A percentile compares a stretch with the other conserved stretches of the same genome.
phyloP scores from a whole-genome alignment of 2,797 vertebrate species.

The Uromys caudimaculatus region DNA sequence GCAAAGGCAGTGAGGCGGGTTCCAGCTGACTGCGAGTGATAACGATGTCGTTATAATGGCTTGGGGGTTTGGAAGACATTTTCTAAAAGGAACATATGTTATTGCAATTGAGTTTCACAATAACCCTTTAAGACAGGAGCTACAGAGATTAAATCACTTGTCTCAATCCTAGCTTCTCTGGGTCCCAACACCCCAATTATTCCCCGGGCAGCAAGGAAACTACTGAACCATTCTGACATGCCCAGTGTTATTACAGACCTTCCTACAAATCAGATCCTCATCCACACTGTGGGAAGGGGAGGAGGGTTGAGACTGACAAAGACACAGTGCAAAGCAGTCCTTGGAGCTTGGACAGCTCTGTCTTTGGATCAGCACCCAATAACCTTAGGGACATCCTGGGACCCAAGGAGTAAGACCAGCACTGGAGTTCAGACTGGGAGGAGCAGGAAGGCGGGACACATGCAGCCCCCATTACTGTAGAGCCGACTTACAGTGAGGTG shows the following conservation, averaged over 20 bases:
- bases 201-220: constrained; percentile 4
- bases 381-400: not conserved
- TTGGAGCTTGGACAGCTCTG: too few species aligned
- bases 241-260: not conserved
- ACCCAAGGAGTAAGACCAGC: not conserved
- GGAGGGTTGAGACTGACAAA: not conserved
- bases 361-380: not conserved
- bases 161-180: constrained; percentile 47
- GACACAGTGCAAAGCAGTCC: not conserved
- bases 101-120: not conserved
- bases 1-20: not conserved
- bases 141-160: constrained; percentile 17
- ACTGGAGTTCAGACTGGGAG: not conserved
- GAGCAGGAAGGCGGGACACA: not conserved
- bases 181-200: constrained; percentile 10
- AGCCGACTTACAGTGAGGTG: not conserved
- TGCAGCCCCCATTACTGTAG: not conserved
- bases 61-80: not conserved
- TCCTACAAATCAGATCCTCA: not conserved
- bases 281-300: not conserved
- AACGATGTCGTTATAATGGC: not conserved
- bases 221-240: not conserved
- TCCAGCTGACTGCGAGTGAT: not conserved
- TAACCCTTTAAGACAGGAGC: not conserved
- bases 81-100: not conserved